Evolutionary conservation across 2,888 invertebrate species (phyloP).

Genomic region (Chromoteleia sp.): DNA sequence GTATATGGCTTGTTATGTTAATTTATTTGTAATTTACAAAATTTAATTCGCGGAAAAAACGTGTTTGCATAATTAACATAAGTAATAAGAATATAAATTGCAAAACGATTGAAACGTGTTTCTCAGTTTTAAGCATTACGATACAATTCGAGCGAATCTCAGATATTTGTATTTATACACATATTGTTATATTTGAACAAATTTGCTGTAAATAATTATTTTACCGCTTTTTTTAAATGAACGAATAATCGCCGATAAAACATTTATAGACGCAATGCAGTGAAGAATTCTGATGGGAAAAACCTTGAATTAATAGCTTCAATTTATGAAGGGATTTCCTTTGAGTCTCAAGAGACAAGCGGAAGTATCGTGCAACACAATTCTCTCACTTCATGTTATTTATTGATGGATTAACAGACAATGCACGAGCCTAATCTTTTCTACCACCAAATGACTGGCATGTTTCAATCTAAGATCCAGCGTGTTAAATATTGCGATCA

Average conservation of each 20-base stretch:
- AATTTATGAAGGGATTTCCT: conserved; percentile 52
- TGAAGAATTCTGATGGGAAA: conserved; percentile 39
- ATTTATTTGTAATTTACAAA: too few relatives aligned
- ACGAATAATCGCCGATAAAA: conserved; percentile 12
- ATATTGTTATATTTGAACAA: too few relatives aligned
- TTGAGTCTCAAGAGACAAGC: conserved; percentile 40
- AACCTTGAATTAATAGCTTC: conserved; percentile 38
- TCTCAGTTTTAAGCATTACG: too few relatives aligned
- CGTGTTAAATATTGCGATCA: conserved; percentile 16
- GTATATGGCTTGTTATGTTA: too few relatives aligned
- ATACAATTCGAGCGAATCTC: too few relatives aligned
- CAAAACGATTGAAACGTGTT: too few relatives aligned
- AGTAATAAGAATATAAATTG: too few relatives aligned
- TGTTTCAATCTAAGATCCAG: conserved; percentile 15
- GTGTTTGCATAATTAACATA: too few relatives aligned
- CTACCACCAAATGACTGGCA: conserved; percentile 32
- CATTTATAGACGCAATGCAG: not conserved
- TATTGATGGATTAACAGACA: conserved; percentile 47
- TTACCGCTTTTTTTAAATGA: not conserved
- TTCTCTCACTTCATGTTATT: conserved; percentile 47
- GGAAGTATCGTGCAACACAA: conserved; percentile 42
- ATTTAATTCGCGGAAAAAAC: too few relatives aligned
- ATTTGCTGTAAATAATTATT: too few relatives aligned
- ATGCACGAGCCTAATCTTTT: conserved; percentile 38
- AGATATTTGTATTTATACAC: too few relatives aligned